phyloP scores from a whole-genome alignment of 2,888 invertebrate genomes.

The Drosophila colorata region DNA sequence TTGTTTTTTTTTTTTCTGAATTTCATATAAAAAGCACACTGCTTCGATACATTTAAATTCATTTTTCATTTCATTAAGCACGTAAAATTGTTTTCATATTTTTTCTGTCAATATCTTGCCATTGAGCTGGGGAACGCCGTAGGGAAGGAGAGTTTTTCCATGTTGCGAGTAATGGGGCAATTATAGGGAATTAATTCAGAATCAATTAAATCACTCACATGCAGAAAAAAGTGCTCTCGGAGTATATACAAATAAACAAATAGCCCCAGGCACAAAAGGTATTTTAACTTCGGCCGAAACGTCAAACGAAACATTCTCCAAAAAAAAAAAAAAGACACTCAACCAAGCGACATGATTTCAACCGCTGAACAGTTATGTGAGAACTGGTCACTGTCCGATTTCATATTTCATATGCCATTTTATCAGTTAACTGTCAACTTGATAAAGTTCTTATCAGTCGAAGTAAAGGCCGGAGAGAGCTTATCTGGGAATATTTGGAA shows the following conservation, averaged over 20 bases:
- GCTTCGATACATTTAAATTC: constrained; percentile 45
- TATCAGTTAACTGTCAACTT: too few species aligned
- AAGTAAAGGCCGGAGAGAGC: not conserved
- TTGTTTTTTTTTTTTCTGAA: constrained; percentile 15
- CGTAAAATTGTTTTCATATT: constrained; percentile 20
- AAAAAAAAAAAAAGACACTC: not conserved
- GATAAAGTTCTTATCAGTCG: constrained; percentile 29
- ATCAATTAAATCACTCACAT: constrained; percentile 40
- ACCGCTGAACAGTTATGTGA: constrained; percentile 9
- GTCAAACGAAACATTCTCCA: constrained; percentile 30
- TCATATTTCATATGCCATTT: not conserved
- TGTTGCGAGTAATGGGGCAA: not conserved
- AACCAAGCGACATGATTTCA: constrained; percentile 15
- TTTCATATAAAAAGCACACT: constrained; percentile 20
- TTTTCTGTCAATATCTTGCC: constrained; percentile 25
- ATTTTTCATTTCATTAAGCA: constrained; percentile 68
- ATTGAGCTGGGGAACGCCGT: not conserved
- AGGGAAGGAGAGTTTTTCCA: not conserved
- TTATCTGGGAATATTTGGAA: constrained; percentile 4
- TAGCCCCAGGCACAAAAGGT: constrained; percentile 22
- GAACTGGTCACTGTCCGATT: constrained; percentile 22
- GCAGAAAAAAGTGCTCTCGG: constrained; percentile 20
- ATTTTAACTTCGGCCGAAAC: constrained; percentile 22
- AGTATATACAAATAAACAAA: constrained; percentile 45
- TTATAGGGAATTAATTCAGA: not conserved